Base-by-base conservation (phyloP, 2,888 invertebrate species). In the Chrysolina oricalcia region DNA sequence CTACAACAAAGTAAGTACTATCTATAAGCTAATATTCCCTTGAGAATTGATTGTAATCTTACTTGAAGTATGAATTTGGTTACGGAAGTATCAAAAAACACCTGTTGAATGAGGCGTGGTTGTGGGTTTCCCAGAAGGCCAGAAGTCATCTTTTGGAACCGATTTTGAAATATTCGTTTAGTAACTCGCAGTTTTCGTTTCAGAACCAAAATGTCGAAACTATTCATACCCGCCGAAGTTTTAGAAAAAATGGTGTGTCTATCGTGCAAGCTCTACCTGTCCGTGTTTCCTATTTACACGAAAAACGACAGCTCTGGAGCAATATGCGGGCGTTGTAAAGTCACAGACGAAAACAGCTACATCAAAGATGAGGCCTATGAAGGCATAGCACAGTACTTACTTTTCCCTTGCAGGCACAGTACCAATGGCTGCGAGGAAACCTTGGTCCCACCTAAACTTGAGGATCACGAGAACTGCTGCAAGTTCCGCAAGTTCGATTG, bases 321-420 rank as follows among this genome's bases (percentile, higher is more conserved):
- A 11, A 78, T 85, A 17, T 87, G 87, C 75, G 87, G 87, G 5
- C 80, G 87, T 35, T 87, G 87, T 67, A 71, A 81, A 23, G 40
- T 78, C 0, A 75, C 79, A 23, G 80, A 82, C 21, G 80, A 81
- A 43, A 77, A 70, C 13, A 77, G 79, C 13, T 81, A 72, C 59
- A 17, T 83, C 6, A 80, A 83, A 15, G 84, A 86, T 73, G 76
- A 78, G 48, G 81, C 81, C 1, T 87, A 85, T 59, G 87, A 87
- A 82, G 73, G 73, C 27, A 71, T 86, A 0, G 84, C 85, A 0
- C 78, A 83, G 70, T 82, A 83, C 71, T 70, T 87, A 9, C 71
- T 77, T 13, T 87, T 87, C 73, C 85, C 87, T 9, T 87, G 87
- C 70, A 78, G 78, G 15, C 81, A 84, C 66, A 63, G 80, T n/a